Evolutionary conservation across 2,113 vertebrate genomes (phyloP), one percentile per base, ranked within the genome.

Genomic region (Brachypodius melanocephalos): DNA sequence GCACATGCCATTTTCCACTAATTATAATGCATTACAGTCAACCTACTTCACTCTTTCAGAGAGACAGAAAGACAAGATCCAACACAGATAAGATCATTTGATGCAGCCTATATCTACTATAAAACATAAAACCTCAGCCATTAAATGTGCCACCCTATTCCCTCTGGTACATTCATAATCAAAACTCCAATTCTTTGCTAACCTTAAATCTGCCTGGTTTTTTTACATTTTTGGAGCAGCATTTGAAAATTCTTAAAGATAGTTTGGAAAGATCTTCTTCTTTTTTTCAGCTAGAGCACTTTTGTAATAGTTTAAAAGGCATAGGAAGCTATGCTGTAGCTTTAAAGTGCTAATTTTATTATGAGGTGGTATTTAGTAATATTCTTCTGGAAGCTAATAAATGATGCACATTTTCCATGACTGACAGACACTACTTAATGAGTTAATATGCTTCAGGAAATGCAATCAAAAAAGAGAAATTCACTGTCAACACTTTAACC

Each of bases 281-380:
- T 2, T 21, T 72, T 79, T 91, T 83, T 72, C 74, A 93, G 54
- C 51, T 28, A 94, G 77, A 90, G 73, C 86, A 95, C 71, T 96
- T 93, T 61, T 57, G 49, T 25, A 93, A 76, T 28, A 89, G 82
- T 78, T 94, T 78, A 80, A 85, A 87, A 75, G 76, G 49, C 88
- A 94, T 12, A 86, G 43, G 31, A 95, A 92, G 51, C 45, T 94
- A 89, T 89, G 62, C 43, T 82, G 54, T 46, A 94, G 94, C 67
- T 95, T 96, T 96, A 95, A 97, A 95, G 95, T 97, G 89, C 95
- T 88, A 92, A 61, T 89, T 96, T 95, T 88, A 93, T 88, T 68
- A 90, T 48, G 65, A 97, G 85, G 42, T 86, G 92, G 36, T 65
- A 65, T 85, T 91, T 90, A 90, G 80, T 77, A 71, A 93, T 59